A percentile compares a stretch with the other conserved stretches of the same genome.
These are phyloP conservation scores for Sisor rabdophorus DNA, from an alignment of 2,113 vertebrate genomes.

Conservation along the genomic window DNA sequence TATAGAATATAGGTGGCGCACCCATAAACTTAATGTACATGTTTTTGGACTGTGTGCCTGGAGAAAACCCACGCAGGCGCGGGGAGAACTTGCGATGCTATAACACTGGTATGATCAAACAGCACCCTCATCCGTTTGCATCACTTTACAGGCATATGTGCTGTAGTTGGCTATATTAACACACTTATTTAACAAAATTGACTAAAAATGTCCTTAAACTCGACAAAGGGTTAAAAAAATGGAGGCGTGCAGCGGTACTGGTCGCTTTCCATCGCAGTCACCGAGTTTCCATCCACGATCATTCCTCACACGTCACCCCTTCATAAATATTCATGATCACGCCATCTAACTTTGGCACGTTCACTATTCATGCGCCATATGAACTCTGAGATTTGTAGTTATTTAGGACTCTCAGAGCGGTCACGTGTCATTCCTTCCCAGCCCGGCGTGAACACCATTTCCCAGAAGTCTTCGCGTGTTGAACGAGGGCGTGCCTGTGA, in stretches of 20 bases:
- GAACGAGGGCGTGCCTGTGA: conserved; percentile 35
- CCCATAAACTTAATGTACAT: no score
- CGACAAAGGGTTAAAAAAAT: no score
- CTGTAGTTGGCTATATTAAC: not conserved
- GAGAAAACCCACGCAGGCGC: no score
- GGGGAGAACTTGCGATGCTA: no score
- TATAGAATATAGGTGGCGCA: no score
- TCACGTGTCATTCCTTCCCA: not conserved
- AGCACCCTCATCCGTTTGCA: conserved; percentile 43
- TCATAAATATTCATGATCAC: not conserved
- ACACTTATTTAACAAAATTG: not conserved
- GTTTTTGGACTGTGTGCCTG: no score
- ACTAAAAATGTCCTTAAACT: not conserved
- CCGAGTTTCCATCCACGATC: not conserved
- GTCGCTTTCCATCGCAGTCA: not conserved
- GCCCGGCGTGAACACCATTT: conserved; percentile 64
- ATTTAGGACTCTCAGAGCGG: not conserved
- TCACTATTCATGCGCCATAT: not conserved
- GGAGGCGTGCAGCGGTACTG: not conserved
- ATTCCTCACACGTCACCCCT: not conserved
- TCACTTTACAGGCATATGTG: not conserved
- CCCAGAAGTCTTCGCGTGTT: conserved; percentile 58
- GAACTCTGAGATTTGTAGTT: conserved; percentile 5
- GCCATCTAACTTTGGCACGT: not conserved
- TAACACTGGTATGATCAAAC: conserved; percentile 22